Evolutionary conservation across 2,113 vertebrate genomes (phyloP).

Genomic region (Argyrosomus japonicus): DNA sequence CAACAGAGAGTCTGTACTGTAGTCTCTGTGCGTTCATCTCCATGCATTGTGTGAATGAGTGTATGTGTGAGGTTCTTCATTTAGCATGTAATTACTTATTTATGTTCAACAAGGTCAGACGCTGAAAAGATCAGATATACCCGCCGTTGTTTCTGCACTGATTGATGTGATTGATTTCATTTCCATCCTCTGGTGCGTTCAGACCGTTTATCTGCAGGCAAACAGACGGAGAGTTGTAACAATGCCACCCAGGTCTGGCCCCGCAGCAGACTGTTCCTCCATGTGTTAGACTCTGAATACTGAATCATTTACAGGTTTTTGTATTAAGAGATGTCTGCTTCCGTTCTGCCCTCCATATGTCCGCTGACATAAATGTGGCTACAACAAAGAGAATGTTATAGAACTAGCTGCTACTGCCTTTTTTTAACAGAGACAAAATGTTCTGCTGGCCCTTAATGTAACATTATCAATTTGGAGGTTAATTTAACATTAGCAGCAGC

Average conservation of each 20-base stretch:
- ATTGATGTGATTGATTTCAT: conserved; percentile 69
- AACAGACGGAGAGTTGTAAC: conserved; percentile 76
- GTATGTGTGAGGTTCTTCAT: conserved; percentile 35
- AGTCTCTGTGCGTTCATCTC: conserved; percentile 10
- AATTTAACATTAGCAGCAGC: conserved; percentile 7
- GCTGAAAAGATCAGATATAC: conserved; percentile 56
- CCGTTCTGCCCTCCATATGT: conserved; percentile 67
- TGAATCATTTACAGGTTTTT: conserved; percentile 72
- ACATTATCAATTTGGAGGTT: background rate
- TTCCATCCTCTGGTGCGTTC: conserved; percentile 56
- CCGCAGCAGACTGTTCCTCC: conserved; percentile 71
- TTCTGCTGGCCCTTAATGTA: background rate
- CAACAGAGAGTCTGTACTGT: background rate
- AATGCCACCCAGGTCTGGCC: conserved; percentile 71
- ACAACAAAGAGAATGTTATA: conserved; percentile 8
- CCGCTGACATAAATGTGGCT: conserved; percentile 41
- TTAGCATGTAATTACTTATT: conserved; percentile 75
- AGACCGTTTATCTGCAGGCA: conserved; percentile 57
- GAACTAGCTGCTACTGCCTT: background rate
- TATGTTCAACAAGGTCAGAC: conserved; percentile 72
- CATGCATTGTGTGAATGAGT: conserved; percentile 12
- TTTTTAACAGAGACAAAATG: conserved; percentile 10
- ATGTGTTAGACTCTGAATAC: conserved; percentile 70
- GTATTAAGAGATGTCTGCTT: conserved; percentile 68
- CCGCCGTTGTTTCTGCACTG: conserved; percentile 25